Percentiles rank a stretch among this genome's conserved stretches.
phyloP scores from a whole-genome alignment of 2,113 vertebrate species.

The Ornithorhynchus anatinus region DNA sequence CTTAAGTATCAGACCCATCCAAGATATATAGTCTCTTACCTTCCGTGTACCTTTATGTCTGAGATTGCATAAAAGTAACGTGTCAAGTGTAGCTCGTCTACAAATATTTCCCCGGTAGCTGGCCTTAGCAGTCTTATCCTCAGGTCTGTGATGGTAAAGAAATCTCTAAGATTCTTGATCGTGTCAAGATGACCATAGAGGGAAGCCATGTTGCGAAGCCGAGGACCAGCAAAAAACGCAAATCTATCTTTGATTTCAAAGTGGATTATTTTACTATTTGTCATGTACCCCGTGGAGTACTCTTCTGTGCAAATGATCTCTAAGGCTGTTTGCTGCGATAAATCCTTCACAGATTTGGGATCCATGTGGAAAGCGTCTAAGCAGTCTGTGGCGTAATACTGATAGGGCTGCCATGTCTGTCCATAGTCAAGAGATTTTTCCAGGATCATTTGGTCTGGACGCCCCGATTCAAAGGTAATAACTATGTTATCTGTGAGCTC shows the following conservation, averaged over 20 bases:
- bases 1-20: not conserved
- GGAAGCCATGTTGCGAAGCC: conserved; percentile 97
- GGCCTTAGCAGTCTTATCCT: conserved; percentile 91
- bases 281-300: conserved; percentile 93
- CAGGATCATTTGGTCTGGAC: conserved; percentile 97
- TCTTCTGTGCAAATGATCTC: conserved; percentile 99
- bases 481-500: conserved; percentile 97
- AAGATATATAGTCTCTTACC: conserved; percentile 78
- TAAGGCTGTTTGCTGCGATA: conserved; percentile 90
- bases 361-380: conserved; percentile 98
- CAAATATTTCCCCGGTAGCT: conserved; percentile 93
- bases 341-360: conserved; percentile 92
- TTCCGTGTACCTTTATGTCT: conserved; percentile 96
- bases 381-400: conserved; percentile 97
- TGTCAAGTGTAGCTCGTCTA: conserved; percentile 90
- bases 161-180: conserved; percentile 97
- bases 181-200: conserved; percentile 98
- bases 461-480: conserved; percentile 94
- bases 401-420: conserved; percentile 95
- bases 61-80: conserved; percentile 99
- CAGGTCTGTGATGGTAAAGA: conserved; percentile 98
- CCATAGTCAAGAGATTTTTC: conserved; percentile 98
- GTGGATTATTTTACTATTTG: conserved; percentile 95
- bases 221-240: conserved; percentile 94
- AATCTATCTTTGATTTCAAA: conserved; percentile 99